Evolutionary conservation across 35 echinoderm and acorn worm genomes (phyloP), one percentile per base, ranked within the genome.

Genomic region (Anneissia japonica): DNA sequence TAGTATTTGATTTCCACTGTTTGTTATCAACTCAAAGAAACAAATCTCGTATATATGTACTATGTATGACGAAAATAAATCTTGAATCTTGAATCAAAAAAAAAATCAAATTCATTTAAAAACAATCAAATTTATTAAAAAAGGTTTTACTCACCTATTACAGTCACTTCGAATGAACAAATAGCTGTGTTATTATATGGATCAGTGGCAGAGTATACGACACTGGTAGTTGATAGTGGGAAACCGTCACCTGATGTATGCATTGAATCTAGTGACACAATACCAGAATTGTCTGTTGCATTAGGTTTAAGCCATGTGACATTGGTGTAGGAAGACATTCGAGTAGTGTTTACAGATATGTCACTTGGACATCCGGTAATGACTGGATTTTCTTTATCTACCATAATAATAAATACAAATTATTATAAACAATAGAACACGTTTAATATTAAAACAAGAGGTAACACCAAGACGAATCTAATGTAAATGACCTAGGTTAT

Each of bases 271-370:
- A 95, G 28, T 0, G 85, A 35, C 0, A 74, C 75, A 23, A 35
- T 37, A 0, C 76, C 82, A 35, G 85, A 83, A 36, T 88, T 95
- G 74, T 95, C 93, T 34, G 23, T 39, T 34, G 85, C 85, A 32
- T 75, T 89, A 0, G 93, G 93, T 32, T 37, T 26, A 23, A 36
- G 74, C 93, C 93, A 95, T 34, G 74, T 73, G 32, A 85, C 89
- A 10, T 29, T 84, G 37, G 83, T 72, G 19, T 29, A 39, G 3
- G 46, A 23, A 9, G 38, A 30, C 9, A 32, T 46, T 0, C 36
- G 2, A 30, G 39, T 19, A 40, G 51, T 82, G 23, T 16, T 3
- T 0, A 9, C 26, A 0, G 35, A 21, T 30, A 82, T 83, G 46
- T 82, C 72, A 10, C 10, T 39, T 82, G 87, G 87, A 31, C 87